Evolutionary conservation across 2,113 vertebrate genomes (phyloP).

Genomic region (Xerus inauris): DNA sequence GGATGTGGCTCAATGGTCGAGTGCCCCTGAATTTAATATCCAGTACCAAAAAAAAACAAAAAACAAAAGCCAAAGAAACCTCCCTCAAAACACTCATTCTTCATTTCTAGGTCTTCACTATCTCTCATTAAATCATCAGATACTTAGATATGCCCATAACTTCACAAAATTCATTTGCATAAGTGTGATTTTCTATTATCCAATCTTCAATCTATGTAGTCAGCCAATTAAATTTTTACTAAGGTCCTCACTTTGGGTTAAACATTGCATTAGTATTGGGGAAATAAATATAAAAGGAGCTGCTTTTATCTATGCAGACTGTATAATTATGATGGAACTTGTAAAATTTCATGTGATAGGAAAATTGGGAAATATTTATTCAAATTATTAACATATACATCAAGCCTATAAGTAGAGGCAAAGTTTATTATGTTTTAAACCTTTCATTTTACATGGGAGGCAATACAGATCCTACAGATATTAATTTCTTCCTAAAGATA

Average conservation of each 20-base stretch:
- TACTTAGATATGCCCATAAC: background rate
- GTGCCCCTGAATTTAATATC: too few species aligned
- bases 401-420: background rate
- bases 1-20: too few species aligned
- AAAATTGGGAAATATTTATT: conserved; percentile 32
- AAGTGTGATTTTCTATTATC: background rate
- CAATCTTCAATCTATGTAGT: background rate
- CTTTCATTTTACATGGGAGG: conserved; percentile 10
- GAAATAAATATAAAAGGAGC: background rate
- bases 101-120: background rate
- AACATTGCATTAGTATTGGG: background rate
- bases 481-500: background rate
- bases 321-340: background rate
- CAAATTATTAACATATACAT: background rate
- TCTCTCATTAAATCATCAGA: background rate
- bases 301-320: background rate
- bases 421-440: conserved; percentile 50
- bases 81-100: too few species aligned
- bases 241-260: background rate
- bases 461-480: background rate
- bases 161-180: conserved; percentile 35
- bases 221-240: background rate
- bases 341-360: conserved; percentile 2
- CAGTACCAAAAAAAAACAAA: too few species aligned
- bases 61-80: background rate